Base-by-base conservation (phyloP, 1,140 invertebrate species). In the Aphelinus certus region DNA sequence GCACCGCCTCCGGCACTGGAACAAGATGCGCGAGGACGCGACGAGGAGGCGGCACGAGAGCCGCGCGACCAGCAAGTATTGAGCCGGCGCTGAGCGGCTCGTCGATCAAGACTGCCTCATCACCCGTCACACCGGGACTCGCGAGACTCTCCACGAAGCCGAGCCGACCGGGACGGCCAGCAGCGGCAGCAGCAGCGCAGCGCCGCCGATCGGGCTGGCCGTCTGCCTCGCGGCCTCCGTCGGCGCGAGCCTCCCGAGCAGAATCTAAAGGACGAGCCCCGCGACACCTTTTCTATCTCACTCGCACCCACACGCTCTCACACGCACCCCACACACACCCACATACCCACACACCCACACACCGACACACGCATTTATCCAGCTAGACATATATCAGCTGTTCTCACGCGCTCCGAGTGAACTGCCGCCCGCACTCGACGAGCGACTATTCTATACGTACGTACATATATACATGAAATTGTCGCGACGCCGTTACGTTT, bases 51-150 rank as follows among this genome's bases (percentile, higher is more conserved):
- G 83, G 70, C 82, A 81, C 77, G 76, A 80, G 76, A 79, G 80
- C 72, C 82, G 9, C 51, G 7, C 49, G 43, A 66, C 9, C 9
- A 63, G 55, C 48, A 86, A 85, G 72, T 85, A 85, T 84, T 88
- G 85, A 87, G 81, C 81, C 78, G 70, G 56, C 61, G 65, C 66
- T 57, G 68, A 57, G 73, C 79, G 81, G 82, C 82, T 86, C 85
- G 81, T 82, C 80, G 82, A 82, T 86, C 82, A 87, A 88, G 87
- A 87, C 87, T 88, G 87, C 83, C 83, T 85, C 83, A 81, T 83
- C 79, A 64, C 64, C 49, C 61, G 61, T 65, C 65, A 51, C 76
- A 79, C 71, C 76, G 77, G 75, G 79, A 71, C 79, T 77, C 66
- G 69, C 65, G 64, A 58, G 45, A 79, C 76, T 79, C 81, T 82